Conservation (phyloP, 2,888 invertebrate species). For the Nephrotoma appendiculata region DNA sequence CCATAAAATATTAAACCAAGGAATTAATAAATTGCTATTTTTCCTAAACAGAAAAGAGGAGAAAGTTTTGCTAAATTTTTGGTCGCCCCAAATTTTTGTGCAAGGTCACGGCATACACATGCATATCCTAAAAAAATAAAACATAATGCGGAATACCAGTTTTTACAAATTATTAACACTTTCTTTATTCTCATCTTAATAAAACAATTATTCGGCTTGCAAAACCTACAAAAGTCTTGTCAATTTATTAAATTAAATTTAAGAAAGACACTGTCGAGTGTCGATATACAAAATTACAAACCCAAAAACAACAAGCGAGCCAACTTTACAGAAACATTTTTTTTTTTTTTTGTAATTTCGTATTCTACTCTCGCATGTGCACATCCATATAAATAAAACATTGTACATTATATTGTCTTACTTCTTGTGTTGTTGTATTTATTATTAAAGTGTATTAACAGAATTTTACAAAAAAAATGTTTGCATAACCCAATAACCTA, state of each 20-base stretch:
- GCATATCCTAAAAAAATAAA: not conserved
- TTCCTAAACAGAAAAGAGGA: not conserved
- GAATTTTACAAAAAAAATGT: not conserved
- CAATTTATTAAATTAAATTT: not conserved
- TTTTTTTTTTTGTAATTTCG: not conserved
- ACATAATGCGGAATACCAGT: not conserved
- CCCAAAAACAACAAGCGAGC: not conserved
- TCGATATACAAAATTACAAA: not conserved
- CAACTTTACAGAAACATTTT: not conserved
- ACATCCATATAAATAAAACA: not conserved
- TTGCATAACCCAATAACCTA: not conserved
- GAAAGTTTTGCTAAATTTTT: not conserved
- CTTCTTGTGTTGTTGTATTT: not conserved
- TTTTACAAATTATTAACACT: not conserved
- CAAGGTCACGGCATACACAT: not conserved
- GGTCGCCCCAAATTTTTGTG: not conserved
- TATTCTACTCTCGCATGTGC: not conserved
- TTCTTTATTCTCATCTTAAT: not conserved
- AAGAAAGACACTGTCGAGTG: not conserved
- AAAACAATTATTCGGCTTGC: not conserved
- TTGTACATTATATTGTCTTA: not conserved
- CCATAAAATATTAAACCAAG: not conserved
- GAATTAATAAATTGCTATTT: not conserved
- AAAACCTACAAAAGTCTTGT: not conserved
- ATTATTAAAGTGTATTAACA: not conserved